These are phyloP conservation scores for Drosophila lacicola DNA, from an alignment of 2,888 invertebrate genomes.

Conservation along the genomic window DNA sequence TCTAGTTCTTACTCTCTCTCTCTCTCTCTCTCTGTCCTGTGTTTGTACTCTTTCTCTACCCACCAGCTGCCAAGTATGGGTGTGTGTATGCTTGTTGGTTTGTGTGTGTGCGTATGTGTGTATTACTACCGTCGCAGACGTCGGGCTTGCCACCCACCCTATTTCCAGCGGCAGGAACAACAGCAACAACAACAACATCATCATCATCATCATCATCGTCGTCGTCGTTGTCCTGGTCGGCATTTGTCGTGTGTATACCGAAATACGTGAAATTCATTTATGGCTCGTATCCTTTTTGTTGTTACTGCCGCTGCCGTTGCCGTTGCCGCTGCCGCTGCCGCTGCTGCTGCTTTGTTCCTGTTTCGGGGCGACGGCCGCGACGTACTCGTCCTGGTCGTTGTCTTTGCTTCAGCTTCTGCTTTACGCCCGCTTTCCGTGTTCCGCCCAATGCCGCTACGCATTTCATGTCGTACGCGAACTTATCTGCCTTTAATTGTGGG, in stretches of 20 bases:
- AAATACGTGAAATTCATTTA: conserved; percentile 78
- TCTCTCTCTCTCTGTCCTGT: conserved; percentile 21
- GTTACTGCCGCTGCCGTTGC: conserved; percentile 14
- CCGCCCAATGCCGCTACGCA: conserved; percentile 48
- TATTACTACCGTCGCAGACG: conserved; percentile 73
- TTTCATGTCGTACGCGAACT: conserved; percentile 35
- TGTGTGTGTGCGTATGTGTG: conserved; percentile 35
- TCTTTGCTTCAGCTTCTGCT: conserved; percentile 28
- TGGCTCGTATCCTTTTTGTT: conserved; percentile 63
- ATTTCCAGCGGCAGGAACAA: conserved; percentile 43
- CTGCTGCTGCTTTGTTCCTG: conserved; percentile 65
- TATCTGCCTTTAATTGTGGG: conserved; percentile 34
- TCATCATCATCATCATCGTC: conserved; percentile 25
- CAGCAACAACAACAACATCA: conserved; percentile 29
- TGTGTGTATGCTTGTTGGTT: conserved; percentile 27
- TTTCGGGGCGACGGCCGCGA: conserved; percentile 75
- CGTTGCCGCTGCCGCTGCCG: conserved; percentile 20
- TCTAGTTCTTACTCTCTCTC: conserved; percentile 23
- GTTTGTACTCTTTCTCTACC: conserved; percentile 71
- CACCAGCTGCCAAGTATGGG: conserved; percentile 62
- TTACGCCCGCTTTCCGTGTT: conserved; percentile 30
- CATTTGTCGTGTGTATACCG: conserved; percentile 79
- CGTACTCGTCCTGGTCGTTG: conserved; percentile 30
- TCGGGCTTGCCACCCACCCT: conserved; percentile 75
- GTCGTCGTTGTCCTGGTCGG: conserved; percentile 59